Evolutionary conservation across 1,140 invertebrate genomes (phyloP).

Genomic region (Drosophila pruinosa): DNA sequence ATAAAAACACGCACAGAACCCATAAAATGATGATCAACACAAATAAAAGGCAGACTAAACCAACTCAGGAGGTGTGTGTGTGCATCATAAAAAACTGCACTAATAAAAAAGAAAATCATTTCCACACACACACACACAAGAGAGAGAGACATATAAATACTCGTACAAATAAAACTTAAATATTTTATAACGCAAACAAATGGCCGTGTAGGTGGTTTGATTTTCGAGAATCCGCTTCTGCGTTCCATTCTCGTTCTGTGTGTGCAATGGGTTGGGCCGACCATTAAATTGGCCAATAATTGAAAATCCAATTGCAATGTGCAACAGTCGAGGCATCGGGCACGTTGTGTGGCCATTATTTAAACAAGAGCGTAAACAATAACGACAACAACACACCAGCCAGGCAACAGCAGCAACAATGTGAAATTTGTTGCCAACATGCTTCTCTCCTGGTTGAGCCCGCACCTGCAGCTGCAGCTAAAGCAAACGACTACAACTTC

Average conservation of each 20-base stretch:
- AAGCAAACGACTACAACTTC: background rate
- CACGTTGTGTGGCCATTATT: slow-evolving; percentile 77
- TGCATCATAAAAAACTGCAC: slow-evolving; percentile 73
- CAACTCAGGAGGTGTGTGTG: slow-evolving; percentile 10
- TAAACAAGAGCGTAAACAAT: slow-evolving; percentile 81
- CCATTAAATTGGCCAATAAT: slow-evolving; percentile 80
- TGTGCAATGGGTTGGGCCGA: background rate
- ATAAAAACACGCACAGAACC: slow-evolving; percentile 78
- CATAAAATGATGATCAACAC: slow-evolving; percentile 58
- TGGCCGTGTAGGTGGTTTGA: slow-evolving; percentile 30
- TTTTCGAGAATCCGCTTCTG: slow-evolving; percentile 2
- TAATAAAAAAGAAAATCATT: slow-evolving; percentile 61
- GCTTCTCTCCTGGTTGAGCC: slow-evolving; percentile 10
- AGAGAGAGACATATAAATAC: slow-evolving; percentile 31
- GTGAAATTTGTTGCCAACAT: slow-evolving; percentile 66
- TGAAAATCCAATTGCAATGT: slow-evolving; percentile 75
- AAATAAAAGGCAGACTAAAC: slow-evolving; percentile 8
- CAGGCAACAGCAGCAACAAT: slow-evolving; percentile 10
- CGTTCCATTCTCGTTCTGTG: background rate
- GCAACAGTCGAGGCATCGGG: slow-evolving; percentile 38
- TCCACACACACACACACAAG: slow-evolving; percentile 21
- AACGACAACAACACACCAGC: slow-evolving; percentile 72
- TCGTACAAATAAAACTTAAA: slow-evolving; percentile 49
- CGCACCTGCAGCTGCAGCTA: slow-evolving; percentile 44
- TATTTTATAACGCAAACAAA: slow-evolving; percentile 40